A percentile compares a stretch with the other conserved stretches of the same genome.
These are phyloP conservation scores for Dicentrarchus labrax DNA, from an alignment of 2,113 vertebrate genomes.

Conservation along the genomic window DNA sequence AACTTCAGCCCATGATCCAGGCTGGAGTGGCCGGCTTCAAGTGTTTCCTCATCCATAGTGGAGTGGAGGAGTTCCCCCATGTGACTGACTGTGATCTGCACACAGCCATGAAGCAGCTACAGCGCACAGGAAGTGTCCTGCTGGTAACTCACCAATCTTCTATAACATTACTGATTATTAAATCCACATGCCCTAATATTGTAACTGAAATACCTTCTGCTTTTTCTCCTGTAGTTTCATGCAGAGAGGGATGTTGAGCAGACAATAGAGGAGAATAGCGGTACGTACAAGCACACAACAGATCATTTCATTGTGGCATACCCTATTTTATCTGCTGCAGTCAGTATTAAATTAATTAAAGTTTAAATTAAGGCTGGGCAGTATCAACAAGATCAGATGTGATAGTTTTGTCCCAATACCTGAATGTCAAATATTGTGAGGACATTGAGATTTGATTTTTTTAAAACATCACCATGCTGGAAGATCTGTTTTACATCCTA, in stretches of 20 bases:
- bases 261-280: constrained; percentile 41
- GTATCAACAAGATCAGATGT: no score
- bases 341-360: neutral
- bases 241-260: constrained; percentile 82
- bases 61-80: constrained; percentile 88
- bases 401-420: no score
- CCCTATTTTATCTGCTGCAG: neutral
- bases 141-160: constrained; percentile 77
- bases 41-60: constrained; percentile 89
- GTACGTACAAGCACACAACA: constrained; percentile 41
- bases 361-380: neutral
- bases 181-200: neutral
- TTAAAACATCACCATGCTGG: no score
- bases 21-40: constrained; percentile 89
- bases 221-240: constrained; percentile 82
- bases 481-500: no score
- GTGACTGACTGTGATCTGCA: constrained; percentile 83
- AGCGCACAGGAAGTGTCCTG: constrained; percentile 85
- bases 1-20: constrained; percentile 85
- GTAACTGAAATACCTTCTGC: neutral
- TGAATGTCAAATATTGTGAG: neutral
- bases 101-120: constrained; percentile 84
- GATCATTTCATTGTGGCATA: neutral
- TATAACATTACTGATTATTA: neutral
- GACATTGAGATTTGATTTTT: no score